phyloP scores from a whole-genome alignment of 2,888 invertebrate genomes.

The Lapara coniferarum region DNA sequence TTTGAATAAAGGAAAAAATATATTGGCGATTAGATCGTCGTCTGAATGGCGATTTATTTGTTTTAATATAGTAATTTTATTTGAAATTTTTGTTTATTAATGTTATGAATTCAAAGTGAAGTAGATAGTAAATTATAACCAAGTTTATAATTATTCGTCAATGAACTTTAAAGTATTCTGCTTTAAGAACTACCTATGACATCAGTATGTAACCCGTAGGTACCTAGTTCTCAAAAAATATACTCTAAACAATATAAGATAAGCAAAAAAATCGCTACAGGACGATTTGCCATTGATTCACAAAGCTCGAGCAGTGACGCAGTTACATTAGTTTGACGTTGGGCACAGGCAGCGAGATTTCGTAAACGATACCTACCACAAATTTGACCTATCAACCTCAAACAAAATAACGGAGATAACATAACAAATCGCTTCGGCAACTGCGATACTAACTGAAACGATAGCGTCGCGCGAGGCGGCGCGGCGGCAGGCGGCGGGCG shows the following conservation, averaged over 20 bases:
- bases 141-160: neutral
- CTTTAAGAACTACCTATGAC: neutral
- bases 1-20: neutral
- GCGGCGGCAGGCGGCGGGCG: slow-evolving; percentile 37
- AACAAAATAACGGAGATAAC: slow-evolving; percentile 77
- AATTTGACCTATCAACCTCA: slow-evolving; percentile 77
- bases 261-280: neutral
- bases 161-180: neutral
- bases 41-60: too few species aligned
- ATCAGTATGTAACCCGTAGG: neutral
- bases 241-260: neutral
- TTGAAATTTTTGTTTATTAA: too few species aligned
- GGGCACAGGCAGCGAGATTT: slow-evolving; percentile 48
- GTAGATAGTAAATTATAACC: neutral
- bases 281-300: neutral
- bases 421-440: slow-evolving; percentile 76
- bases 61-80: too few species aligned
- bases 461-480: slow-evolving; percentile 55
- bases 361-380: slow-evolving; percentile 57
- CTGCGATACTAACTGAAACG: slow-evolving; percentile 69
- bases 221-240: too few species aligned
- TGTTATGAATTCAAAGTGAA: too few species aligned
- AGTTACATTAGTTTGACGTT: slow-evolving; percentile 15
- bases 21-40: too few species aligned
- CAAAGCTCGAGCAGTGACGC: slow-evolving; percentile 2